Base-by-base conservation (phyloP, 2,113 vertebrate genomes). In the Grammomys dolichurus region DNA sequence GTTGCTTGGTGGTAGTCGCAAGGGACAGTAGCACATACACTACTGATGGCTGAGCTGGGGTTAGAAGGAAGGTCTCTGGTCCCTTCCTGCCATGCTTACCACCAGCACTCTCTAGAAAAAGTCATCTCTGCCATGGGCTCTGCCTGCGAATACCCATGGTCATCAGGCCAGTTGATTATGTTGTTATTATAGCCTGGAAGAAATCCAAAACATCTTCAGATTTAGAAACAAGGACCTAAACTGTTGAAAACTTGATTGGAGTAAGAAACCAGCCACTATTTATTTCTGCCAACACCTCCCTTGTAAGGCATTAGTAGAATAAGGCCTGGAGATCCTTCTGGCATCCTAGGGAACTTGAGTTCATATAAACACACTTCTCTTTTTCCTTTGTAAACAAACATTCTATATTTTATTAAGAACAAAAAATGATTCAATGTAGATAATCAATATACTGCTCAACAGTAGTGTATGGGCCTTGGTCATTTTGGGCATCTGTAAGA, bases 401-500 rank as follows among this genome's bases (percentile, higher is more conserved):
- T 56, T 87, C 28, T 65, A 0, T 90, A 69, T 92, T 87, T 96
- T 92, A 92, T 28, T 48, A 65, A 93, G 76, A 78, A 93, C 73
- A 92, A 95, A n/a, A 40, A 76, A 75, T 24, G 90, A 58, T 31
- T n/a, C 67, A 43, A 26, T 81, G n/a, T 63, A 69, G 22, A 13
- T 84, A 2, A 6, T 43, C 1, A 8, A 19, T 46, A n/a, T 43
- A 1, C 11, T 40, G 4, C 22, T 94, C 36, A 9, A 10, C 26
- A 56, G 22, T 13, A 77, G 9, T 72, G 5, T 5, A 3, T n/a
- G 26, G 28, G 78, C 28, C 63, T 60, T 14, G 94, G 46, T 19
- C 22, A 22, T n/a, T 58, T 72, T 60, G 73, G 63, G 54, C 54
- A 5, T 43, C 31, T 75, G 1, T 54, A 58, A 33, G 13, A 12